These are phyloP conservation scores for Cheilosia vulpina DNA, from an alignment of 2,888 invertebrate species.

Conservation along the genomic window DNA sequence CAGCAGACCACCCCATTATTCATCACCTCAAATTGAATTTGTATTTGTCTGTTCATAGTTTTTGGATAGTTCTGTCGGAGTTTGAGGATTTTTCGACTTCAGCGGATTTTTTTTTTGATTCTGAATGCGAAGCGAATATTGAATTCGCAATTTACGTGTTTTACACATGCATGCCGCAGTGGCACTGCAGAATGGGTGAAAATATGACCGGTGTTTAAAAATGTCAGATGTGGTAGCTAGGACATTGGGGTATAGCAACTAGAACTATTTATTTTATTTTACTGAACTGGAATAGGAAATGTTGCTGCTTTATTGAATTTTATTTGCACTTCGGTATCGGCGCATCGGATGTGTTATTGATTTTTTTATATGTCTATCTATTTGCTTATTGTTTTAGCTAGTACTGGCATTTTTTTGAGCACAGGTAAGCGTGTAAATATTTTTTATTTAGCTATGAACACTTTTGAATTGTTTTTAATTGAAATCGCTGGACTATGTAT, in stretches of 20 bases:
- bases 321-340: not conserved
- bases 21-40: slow-evolving; percentile 70
- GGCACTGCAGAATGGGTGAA: not conserved
- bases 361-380: not conserved
- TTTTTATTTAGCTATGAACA: not conserved
- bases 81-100: slow-evolving; percentile 14
- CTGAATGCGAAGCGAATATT: slow-evolving; percentile 22
- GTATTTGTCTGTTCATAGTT: slow-evolving; percentile 43
- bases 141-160: slow-evolving; percentile 41
- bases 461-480: not conserved
- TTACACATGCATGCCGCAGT: slow-evolving; percentile 14
- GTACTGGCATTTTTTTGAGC: not conserved
- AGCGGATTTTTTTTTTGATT: no score
- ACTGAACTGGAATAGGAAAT: slow-evolving; percentile 26
- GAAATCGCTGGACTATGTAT: not conserved
- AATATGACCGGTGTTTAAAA: slow-evolving; percentile 13
- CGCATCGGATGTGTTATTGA: slow-evolving; percentile 4
- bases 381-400: not conserved
- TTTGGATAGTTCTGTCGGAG: not conserved
- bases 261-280: slow-evolving; percentile 4
- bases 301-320: slow-evolving; percentile 25
- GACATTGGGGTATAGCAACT: not conserved
- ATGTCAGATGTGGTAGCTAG: slow-evolving; percentile 19
- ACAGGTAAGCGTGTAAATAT: not conserved
- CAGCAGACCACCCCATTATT: slow-evolving; percentile 1